phyloP scores from a whole-genome alignment of 2,888 invertebrate genomes.

The Pediacus dermestoides region DNA sequence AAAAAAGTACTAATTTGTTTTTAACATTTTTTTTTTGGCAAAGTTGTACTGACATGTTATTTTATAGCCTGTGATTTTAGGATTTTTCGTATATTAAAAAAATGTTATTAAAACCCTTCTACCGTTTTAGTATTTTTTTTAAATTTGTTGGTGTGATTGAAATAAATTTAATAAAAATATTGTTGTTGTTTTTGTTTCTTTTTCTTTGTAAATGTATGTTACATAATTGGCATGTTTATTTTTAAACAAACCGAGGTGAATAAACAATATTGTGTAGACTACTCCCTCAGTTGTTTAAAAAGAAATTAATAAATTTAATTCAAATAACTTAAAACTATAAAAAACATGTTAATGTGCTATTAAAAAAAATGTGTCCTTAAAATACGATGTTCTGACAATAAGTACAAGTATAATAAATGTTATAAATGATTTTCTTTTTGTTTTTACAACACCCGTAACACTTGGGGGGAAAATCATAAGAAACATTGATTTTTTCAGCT shows the following conservation, averaged over 20 bases:
- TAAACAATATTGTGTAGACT: conserved; percentile 5
- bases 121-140: conserved; percentile 31
- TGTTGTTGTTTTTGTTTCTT: conserved; percentile 24
- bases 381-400: conserved; percentile 39
- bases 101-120: conserved; percentile 14
- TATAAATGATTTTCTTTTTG: conserved; percentile 22
- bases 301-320: too few species aligned
- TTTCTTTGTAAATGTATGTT: conserved; percentile 24
- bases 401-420: conserved; percentile 35
- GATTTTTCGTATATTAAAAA: conserved; percentile 19
- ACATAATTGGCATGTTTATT: conserved; percentile 12
- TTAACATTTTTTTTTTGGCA: too few species aligned
- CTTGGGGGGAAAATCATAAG: too few species aligned
- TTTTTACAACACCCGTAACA: conserved; percentile 1
- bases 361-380: conserved; percentile 30
- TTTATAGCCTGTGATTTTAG: conserved; percentile 31
- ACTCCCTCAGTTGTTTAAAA: too few species aligned
- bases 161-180: conserved; percentile 32
- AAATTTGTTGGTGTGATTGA: conserved; percentile 33
- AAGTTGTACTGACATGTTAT: too few species aligned
- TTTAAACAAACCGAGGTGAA: not conserved
- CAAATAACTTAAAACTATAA: not conserved
- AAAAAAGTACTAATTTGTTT: too few species aligned
- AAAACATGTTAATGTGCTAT: conserved; percentile 2
- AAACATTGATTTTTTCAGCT: too few species aligned